Percentiles rank a stretch among this genome's conserved stretches.
Evolutionary conservation across 2,113 vertebrate species (phyloP).

Genomic region (Sardina pilchardus): DNA sequence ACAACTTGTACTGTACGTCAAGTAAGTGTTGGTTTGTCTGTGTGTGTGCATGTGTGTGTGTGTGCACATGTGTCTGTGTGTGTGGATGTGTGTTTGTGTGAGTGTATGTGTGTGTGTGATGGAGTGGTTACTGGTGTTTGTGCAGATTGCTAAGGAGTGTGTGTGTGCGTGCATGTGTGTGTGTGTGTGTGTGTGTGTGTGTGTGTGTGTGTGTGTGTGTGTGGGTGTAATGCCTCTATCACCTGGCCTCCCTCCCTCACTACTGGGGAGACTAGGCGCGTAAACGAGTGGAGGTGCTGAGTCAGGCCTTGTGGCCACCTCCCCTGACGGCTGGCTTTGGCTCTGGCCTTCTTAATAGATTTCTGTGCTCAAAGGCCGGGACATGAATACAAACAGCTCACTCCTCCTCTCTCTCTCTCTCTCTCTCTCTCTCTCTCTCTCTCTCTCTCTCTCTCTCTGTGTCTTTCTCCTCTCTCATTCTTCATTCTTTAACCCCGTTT

Average conservation of each 20-base stretch:
- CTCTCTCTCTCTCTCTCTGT: background rate
- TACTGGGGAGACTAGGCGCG: background rate
- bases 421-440: background rate
- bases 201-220: background rate
- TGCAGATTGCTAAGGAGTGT: too few species aligned
- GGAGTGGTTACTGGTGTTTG: too few species aligned
- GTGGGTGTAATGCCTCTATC: background rate
- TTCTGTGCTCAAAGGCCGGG: background rate
- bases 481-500: too few species aligned
- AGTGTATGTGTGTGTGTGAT: too few species aligned
- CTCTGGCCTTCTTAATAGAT: slow-evolving; percentile 4
- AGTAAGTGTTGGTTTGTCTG: too few species aligned
- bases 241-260: background rate
- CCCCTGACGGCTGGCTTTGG: background rate
- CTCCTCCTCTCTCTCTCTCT: background rate
- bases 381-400: background rate
- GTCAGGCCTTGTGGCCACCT: background rate
- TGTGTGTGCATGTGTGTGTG: too few species aligned
- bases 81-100: too few species aligned
- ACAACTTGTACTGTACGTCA: background rate
- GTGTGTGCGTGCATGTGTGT: background rate
- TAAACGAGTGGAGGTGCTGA: background rate
- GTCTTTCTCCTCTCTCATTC: too few species aligned
- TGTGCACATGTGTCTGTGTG: too few species aligned
- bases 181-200: background rate